Conservation (phyloP, 2,113 vertebrate genomes). For the Pogonocichla stellata region DNA sequence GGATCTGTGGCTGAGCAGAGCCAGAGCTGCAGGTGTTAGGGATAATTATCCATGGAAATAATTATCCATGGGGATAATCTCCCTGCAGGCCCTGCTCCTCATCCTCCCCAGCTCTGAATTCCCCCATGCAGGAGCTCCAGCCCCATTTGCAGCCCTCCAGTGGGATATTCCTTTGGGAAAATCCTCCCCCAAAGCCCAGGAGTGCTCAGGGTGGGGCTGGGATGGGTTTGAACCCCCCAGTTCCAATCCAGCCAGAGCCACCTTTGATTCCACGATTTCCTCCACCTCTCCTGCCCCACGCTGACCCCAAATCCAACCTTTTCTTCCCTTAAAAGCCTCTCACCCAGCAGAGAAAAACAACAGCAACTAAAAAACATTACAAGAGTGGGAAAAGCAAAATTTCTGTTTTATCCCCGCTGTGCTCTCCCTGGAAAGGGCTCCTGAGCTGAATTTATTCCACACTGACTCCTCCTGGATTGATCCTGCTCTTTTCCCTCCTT, state of each 20-base stretch:
- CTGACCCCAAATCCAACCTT: background rate
- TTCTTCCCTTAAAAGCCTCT: background rate
- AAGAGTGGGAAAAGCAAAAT: background rate
- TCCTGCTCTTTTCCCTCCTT: background rate
- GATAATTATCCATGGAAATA: background rate
- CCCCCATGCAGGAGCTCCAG: background rate
- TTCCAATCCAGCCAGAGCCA: fast-evolving
- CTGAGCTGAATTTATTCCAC: background rate
- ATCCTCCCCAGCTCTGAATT: background rate
- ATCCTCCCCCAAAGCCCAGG: fast-evolving
- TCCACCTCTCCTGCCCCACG: fast-evolving
- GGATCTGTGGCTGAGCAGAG: background rate
- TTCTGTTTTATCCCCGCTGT: background rate
- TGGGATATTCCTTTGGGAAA: fast-evolving
- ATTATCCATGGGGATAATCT: background rate
- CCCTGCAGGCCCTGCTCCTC: fast-evolving
- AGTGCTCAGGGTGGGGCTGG: fast-evolving
- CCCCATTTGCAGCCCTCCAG: background rate
- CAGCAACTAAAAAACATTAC: too few relatives aligned
- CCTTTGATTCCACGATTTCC: background rate
- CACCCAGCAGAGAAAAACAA: background rate
- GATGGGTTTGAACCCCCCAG: fast-evolving
- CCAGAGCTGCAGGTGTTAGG: background rate
- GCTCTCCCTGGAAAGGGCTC: background rate
- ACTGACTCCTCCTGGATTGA: background rate